Percentiles rank a stretch among this genome's conserved stretches.
Conservation (phyloP, 2,797 vertebrate genomes). For the Holocentrus rufus region DNA sequence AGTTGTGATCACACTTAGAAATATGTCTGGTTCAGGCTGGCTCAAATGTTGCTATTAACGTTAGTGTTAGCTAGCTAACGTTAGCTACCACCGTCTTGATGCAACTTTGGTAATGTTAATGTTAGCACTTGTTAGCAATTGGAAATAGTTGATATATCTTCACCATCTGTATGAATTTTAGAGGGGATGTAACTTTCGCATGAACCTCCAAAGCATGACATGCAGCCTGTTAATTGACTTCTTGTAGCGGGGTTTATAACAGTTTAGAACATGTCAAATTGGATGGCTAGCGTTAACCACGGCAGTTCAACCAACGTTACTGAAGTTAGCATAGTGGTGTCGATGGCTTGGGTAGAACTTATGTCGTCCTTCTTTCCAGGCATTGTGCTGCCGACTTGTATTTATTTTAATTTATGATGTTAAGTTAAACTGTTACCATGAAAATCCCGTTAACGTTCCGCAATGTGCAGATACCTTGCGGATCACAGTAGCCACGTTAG, state of each 20-base stretch:
- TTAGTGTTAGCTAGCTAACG: conserved; percentile 35
- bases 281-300: conserved; percentile 27
- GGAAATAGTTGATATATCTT: conserved; percentile 15
- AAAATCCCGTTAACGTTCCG: not conserved
- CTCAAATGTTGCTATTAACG: conserved; percentile 47
- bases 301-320: conserved; percentile 43
- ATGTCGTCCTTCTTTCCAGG: not conserved
- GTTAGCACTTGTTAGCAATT: conserved; percentile 43
- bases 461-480: not conserved
- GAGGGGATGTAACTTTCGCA: rapidly evolving
- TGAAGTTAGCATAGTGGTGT: conserved; percentile 50
- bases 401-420: not conserved
- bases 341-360: conserved; percentile 32
- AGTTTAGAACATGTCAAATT: conserved; percentile 17
- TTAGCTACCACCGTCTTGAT: not conserved
- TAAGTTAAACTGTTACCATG: rapidly evolving
- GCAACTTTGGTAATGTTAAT: conserved; percentile 13
- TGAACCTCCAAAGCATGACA: rapidly evolving
- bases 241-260: not conserved
- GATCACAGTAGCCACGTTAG: conserved; percentile 46
- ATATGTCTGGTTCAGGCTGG: conserved; percentile 12
- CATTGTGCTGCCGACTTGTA: not conserved
- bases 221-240: rapidly evolving
- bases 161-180: too few species aligned
- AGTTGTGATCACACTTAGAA: conserved; percentile 6